A percentile compares a stretch with the other conserved stretches of the same genome.
These are phyloP conservation scores for Urophycis tenuis DNA, from an alignment of 2,797 vertebrate species.

Conservation along the genomic window DNA sequence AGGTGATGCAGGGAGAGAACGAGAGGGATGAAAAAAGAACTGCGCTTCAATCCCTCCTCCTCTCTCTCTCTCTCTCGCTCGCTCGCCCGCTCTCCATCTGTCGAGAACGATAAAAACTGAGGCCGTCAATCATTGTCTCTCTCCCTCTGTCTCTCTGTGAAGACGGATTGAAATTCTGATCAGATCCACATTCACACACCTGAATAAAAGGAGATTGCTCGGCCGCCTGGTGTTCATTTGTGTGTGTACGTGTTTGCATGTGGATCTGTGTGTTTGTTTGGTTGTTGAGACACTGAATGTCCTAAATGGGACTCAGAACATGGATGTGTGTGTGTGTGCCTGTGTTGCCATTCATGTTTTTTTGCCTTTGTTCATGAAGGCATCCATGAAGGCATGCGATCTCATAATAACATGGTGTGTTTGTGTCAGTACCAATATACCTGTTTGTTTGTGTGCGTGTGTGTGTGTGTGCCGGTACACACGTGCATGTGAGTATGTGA, in stretches of 20 bases:
- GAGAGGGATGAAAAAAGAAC: conserved; percentile 12
- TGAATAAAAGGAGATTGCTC: conserved; percentile 18
- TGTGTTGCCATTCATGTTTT: not conserved
- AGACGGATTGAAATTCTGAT: conserved; percentile 42
- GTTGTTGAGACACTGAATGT: too few relatives aligned
- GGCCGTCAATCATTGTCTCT: conserved; percentile 31
- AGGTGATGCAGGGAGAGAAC: conserved; percentile 38
- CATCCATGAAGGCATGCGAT: not conserved
- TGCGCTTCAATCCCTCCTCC: not conserved
- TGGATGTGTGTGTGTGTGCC: too few relatives aligned
- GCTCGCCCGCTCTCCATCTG: not conserved
- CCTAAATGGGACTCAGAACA: too few relatives aligned
- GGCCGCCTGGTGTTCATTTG: conserved; percentile 7
- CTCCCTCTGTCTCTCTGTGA: not conserved
- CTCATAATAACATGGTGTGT: not conserved
- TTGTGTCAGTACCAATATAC: not conserved
- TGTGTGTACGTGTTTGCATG: conserved; percentile 9
- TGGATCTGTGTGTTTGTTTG: not conserved
- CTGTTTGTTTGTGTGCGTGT: not conserved
- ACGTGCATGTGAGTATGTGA: not conserved
- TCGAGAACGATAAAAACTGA: not conserved
- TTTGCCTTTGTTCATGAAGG: not conserved
- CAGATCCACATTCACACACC: conserved; percentile 32
- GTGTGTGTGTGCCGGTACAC: not conserved
- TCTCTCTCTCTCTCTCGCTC: not conserved